phyloP scores from a whole-genome alignment of 2,888 invertebrate species.

The Trichogramma evanescens region DNA sequence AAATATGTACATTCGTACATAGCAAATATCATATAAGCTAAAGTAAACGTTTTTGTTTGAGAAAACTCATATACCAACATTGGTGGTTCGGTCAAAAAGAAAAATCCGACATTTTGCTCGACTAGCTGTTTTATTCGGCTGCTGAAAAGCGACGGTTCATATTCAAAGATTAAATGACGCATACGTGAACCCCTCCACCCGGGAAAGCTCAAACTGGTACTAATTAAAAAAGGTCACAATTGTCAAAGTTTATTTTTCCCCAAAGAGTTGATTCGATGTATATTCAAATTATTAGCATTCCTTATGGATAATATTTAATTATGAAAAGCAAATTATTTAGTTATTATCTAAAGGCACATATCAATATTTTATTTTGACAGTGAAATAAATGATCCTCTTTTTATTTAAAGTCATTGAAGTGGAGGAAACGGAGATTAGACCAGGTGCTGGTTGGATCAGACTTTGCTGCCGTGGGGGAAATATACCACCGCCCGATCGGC shows the following conservation, averaged over 20 bases:
- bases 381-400: background rate
- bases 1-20: no score
- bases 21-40: no score
- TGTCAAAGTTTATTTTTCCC: background rate
- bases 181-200: no score
- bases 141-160: no score
- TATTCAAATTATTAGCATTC: background rate
- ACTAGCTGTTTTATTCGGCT: no score
- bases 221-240: no score
- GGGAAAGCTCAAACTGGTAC: no score
- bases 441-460: constrained; percentile 32
- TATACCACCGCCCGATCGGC: constrained; percentile 32
- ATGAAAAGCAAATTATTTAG: background rate
- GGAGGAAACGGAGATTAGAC: constrained; percentile 31
- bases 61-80: no score
- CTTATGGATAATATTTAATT: background rate
- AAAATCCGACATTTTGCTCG: no score
- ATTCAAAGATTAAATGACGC: no score
- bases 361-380: background rate
- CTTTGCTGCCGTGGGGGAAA: constrained; percentile 35
- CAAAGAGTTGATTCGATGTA: background rate
- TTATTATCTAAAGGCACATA: background rate
- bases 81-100: no score
- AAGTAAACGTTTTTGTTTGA: no score
- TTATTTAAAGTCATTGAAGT: constrained; percentile 32